Evolutionary conservation across 2,113 vertebrate species (phyloP).

Genomic region (Platysternon megacephalum): DNA sequence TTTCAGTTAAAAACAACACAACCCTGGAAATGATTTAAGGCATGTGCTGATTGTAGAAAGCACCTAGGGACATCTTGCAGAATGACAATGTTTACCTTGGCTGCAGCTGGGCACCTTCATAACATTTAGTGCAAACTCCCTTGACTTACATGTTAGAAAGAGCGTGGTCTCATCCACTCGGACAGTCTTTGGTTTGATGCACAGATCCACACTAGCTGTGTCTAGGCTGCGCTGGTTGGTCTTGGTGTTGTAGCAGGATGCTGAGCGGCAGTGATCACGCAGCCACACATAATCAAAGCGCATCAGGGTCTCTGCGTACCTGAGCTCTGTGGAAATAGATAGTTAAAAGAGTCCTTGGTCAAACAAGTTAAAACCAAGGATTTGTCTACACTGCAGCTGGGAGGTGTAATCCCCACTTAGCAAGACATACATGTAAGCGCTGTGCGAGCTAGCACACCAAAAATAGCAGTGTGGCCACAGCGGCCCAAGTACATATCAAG

Average conservation of each 20-base stretch:
- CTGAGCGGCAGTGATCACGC: conserved; percentile 91
- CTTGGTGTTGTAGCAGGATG: conserved; percentile 86
- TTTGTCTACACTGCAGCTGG: neutral
- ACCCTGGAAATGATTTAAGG: neutral
- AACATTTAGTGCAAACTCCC: fast-evolving
- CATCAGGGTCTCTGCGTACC: conserved; percentile 78
- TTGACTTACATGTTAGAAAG: conserved; percentile 88
- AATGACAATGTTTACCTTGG: neutral
- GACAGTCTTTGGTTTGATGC: conserved; percentile 82
- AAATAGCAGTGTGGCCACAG: neutral
- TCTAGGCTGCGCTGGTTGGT: conserved; percentile 92
- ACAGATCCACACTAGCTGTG: conserved; percentile 87
- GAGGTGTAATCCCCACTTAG: neutral
- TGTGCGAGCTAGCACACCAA: neutral
- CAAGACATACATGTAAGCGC: neutral
- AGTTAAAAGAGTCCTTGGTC: neutral
- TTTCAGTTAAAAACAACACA: neutral
- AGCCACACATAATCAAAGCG: conserved; percentile 93
- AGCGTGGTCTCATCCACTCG: conserved; percentile 80
- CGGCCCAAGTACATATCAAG: neutral
- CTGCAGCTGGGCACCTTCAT: neutral
- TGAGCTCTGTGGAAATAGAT: conserved; percentile 77
- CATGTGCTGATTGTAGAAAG: neutral
- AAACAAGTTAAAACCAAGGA: neutral
- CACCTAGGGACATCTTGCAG: neutral